Conservation (phyloP, 2,888 invertebrate genomes). For the Punctoribates punctum region DNA sequence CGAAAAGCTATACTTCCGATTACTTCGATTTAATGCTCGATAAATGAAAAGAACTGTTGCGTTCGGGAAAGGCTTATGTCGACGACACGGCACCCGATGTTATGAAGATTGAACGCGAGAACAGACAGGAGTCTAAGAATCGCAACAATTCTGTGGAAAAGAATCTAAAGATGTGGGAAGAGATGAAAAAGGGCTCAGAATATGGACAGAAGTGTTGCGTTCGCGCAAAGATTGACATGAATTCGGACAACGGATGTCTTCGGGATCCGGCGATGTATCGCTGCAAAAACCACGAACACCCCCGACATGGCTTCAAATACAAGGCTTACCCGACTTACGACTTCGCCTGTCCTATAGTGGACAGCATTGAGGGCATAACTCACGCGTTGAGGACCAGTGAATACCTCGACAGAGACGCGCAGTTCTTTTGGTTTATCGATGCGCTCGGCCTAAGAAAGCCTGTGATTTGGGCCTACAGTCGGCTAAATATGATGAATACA, state of each 20-base stretch:
- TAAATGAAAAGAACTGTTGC: conserved; percentile 80
- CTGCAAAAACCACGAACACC: conserved; percentile 92
- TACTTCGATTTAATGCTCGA: conserved; percentile 88
- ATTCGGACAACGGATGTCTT: conserved; percentile 90
- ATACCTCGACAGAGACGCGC: conserved; percentile 95
- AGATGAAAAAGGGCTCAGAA: conserved; percentile 82
- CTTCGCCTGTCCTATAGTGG: conserved; percentile 99
- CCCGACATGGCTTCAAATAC: conserved; percentile 87
- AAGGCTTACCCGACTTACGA: conserved; percentile 99
- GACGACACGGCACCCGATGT: conserved; percentile 91
- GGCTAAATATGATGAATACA: conserved; percentile 96
- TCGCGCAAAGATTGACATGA: conserved; percentile 95
- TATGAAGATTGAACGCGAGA: conserved; percentile 93
- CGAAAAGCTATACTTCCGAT: conserved; percentile 94
- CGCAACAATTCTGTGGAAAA: conserved; percentile 74
- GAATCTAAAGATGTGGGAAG: conserved; percentile 84
- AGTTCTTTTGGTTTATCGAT: conserved; percentile 91
- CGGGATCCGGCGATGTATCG: conserved; percentile 98
- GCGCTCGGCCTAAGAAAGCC: conserved; percentile 80
- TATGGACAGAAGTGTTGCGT: conserved; percentile 86
- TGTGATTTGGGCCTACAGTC: conserved; percentile 91
- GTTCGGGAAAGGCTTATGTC: conserved; percentile 86
- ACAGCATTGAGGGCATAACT: conserved; percentile 93
- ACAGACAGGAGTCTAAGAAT: conserved; percentile 76
- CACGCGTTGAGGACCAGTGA: conserved; percentile 97